A percentile compares a stretch with the other conserved stretches of the same genome.
Evolutionary conservation across 2,888 invertebrate genomes (phyloP).

Genomic region (Cephus spinipes): DNA sequence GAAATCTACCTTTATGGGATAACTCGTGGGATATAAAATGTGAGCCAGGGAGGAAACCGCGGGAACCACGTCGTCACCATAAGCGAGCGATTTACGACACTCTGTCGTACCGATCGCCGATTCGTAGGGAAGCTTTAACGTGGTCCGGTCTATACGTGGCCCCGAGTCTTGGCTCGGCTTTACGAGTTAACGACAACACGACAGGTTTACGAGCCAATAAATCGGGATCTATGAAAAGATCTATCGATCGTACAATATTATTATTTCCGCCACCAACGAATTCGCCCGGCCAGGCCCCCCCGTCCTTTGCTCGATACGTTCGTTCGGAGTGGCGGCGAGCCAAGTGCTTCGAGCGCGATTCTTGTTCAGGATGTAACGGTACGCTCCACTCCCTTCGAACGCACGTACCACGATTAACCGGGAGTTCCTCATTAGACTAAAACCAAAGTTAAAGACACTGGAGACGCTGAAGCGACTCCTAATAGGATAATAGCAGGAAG

Average conservation of each 20-base stretch:
- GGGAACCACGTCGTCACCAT: constrained; percentile 48
- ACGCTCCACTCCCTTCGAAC: neutral
- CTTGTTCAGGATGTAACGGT: neutral
- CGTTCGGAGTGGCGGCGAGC: neutral
- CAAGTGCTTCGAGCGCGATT: neutral
- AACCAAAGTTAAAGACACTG: neutral
- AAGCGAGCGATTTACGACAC: constrained; percentile 55
- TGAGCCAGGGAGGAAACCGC: constrained; percentile 54
- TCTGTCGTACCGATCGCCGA: constrained; percentile 23
- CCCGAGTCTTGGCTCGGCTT: constrained; percentile 44
- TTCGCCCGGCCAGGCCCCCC: neutral
- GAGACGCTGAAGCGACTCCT: neutral
- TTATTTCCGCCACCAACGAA: neutral
- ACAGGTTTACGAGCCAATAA: constrained; percentile 59
- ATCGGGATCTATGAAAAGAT: constrained; percentile 50
- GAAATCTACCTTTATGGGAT: neutral
- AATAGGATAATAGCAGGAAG: neutral
- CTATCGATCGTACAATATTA: constrained; percentile 41
- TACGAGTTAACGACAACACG: constrained; percentile 24
- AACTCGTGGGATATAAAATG: constrained; percentile 35
- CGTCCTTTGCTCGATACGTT: neutral
- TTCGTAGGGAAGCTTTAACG: neutral
- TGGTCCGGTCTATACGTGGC: constrained; percentile 51
- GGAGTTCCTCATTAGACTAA: neutral
- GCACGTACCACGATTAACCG: neutral